Conservation (phyloP, 2,113 vertebrate genomes). For the Cryptomyrus ogoouensis region DNA sequence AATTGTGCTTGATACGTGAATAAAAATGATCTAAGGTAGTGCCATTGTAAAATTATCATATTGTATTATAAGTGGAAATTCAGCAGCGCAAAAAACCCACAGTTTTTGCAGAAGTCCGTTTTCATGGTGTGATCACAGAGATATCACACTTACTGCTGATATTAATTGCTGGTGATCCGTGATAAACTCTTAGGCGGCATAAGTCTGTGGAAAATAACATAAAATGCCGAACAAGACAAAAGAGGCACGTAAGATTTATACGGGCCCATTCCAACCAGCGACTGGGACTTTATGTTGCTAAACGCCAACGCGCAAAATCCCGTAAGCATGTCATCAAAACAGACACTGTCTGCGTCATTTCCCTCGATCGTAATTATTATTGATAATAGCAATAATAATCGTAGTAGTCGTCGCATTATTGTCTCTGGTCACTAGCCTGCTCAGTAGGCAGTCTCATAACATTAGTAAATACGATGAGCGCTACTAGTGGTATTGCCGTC, state of each 20-base stretch:
- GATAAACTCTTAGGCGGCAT: neutral
- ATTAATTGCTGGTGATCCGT: neutral
- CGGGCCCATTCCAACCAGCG: neutral
- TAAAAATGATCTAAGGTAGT: neutral
- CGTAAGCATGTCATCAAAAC: neutral
- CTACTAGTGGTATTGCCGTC: neutral
- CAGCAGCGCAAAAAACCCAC: neutral
- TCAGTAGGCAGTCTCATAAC: neutral
- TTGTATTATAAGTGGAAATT: neutral
- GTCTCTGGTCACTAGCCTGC: neutral
- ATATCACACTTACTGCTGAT: neutral
- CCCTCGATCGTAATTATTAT: neutral
- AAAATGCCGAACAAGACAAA: neutral
- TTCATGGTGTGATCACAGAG: neutral
- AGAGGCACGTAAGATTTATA: neutral
- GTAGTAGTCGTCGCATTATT: neutral
- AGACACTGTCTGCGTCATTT: neutral
- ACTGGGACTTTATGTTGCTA: neutral
- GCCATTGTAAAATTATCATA: neutral
- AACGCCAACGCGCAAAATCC: neutral
- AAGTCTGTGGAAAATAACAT: neutral
- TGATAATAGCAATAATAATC: neutral
- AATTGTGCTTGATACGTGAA: neutral
- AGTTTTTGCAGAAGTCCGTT: neutral
- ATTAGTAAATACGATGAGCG: neutral